phyloP scores from a whole-genome alignment of 2,888 invertebrate species.

The Mythimna albipuncta region DNA sequence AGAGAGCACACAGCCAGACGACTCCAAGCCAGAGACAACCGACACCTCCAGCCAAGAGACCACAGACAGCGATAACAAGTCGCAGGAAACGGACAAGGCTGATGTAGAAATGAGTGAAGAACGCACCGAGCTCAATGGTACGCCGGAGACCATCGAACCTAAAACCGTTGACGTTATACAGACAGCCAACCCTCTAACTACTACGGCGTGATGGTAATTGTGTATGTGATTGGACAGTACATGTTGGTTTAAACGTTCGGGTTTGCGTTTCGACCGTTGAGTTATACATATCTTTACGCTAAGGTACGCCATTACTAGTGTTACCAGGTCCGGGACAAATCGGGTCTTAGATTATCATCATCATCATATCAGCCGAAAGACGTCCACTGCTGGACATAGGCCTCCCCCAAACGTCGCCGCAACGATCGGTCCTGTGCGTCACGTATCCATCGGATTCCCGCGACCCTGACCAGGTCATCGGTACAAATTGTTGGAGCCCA shows the following conservation, averaged over 20 bases:
- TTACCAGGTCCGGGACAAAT: no score
- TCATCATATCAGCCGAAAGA: no score
- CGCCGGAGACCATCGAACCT: slow-evolving; percentile 68
- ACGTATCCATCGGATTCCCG: no score
- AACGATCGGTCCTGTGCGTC: no score
- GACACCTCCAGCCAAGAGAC: slow-evolving; percentile 83
- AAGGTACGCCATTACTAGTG: slow-evolving; percentile 20
- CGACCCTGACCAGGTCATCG: no score
- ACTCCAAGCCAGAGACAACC: slow-evolving; percentile 75
- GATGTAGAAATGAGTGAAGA: slow-evolving; percentile 61
- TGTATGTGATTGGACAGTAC: slow-evolving; percentile 50
- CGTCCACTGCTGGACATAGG: no score
- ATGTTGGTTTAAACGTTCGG: slow-evolving; percentile 60
- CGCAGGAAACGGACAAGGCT: slow-evolving; percentile 64
- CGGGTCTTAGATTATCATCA: no score
- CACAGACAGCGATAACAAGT: slow-evolving; percentile 68
- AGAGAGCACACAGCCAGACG: slow-evolving; percentile 64
- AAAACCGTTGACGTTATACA: slow-evolving; percentile 72
- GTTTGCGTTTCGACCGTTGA: slow-evolving; percentile 45
- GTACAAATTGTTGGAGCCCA: no score
- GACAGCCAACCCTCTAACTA: slow-evolving; percentile 70
- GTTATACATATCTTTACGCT: slow-evolving; percentile 56
- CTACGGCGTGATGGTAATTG: slow-evolving; percentile 80
- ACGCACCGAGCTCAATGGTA: slow-evolving; percentile 73
- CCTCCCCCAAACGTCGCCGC: no score